Evolutionary conservation across 1,140 invertebrate species (phyloP).

Genomic region (Scaptomyza pallida): DNA sequence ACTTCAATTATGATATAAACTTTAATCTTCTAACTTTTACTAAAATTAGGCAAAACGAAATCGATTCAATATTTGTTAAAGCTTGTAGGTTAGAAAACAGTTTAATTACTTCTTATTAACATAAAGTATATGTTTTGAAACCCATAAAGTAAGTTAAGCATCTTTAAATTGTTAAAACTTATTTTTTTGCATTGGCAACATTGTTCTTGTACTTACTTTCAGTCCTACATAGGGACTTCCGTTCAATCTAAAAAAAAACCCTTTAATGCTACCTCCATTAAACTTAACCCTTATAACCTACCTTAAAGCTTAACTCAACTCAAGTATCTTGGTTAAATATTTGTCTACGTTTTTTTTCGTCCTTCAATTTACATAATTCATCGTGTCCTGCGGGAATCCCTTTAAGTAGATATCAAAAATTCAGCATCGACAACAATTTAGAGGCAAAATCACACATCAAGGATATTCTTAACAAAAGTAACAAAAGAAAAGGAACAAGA

Average conservation of each 20-base stretch:
- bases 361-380: constrained; percentile 16
- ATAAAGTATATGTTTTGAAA: no score
- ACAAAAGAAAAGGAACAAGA: constrained; percentile 5
- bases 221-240: background rate
- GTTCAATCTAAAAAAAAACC: background rate
- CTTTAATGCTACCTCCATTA: background rate
- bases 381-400: constrained; percentile 7
- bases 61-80: no score
- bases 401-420: constrained; percentile 8
- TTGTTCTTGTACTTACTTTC: no score
- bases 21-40: no score
- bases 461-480: constrained; percentile 4
- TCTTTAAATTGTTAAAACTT: no score
- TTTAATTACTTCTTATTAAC: no score
- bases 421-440: constrained; percentile 6
- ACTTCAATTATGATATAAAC: no score
- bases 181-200: no score
- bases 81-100: no score
- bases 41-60: no score
- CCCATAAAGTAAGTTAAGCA: no score
- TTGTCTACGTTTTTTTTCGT: constrained; percentile 9
- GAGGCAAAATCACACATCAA: constrained; percentile 14
- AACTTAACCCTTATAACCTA: background rate
- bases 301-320: constrained; percentile 3
- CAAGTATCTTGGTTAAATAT: constrained; percentile 11